Base-by-base conservation (phyloP, 2,888 invertebrate species). In the Myathropa florea region DNA sequence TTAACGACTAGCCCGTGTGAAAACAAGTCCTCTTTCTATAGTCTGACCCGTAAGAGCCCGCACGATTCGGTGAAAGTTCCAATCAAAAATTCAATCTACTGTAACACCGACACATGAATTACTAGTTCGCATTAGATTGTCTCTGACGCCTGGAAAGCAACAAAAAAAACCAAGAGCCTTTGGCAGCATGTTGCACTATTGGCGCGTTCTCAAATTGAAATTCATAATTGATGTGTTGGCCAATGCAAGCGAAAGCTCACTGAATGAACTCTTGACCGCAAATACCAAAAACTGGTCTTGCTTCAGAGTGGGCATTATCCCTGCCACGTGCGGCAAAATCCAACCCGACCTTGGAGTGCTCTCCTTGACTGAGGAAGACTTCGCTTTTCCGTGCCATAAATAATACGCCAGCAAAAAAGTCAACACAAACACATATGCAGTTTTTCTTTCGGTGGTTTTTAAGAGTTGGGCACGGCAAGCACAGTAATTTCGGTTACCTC, bases 191-290 rank as follows among this genome's bases (percentile, higher is more conserved):
- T 64, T 64, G 12, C 30, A 14, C 28, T 21, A 57, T 59, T 23
- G 59, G 30, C 55, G 68, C 70, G 33, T 59, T 81, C 24, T 70
- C 82, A 82, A 82, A 85, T 85, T 85, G 82, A 85, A 85, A 77
- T 85, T 85, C 82, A 82, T 85, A 85, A 85, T 85, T 77, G 68
- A 85, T 85, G 68, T 82, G 73, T 68, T 59, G 55, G 55, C 67
- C 46, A 64, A 64, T 21, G 28, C 71, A 72, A 81, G 63, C 24
- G 61, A 68, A 21, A 60, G 30, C 57, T 53, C 28, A 46, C 33
- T 57, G 21, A 67, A 6, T 14, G 30, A 7, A 7, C 28, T 36
- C 28, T 2, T 14, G 36, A 10, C 26, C 18, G 53, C 6, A 46
- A n/a, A 18, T 18, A 26, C 55, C 24, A 70, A 18, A 60, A 80